Evolutionary conservation across 2,113 vertebrate species (phyloP), one percentile per base, ranked within the genome.

Genomic region (Bombycilla garrulus): DNA sequence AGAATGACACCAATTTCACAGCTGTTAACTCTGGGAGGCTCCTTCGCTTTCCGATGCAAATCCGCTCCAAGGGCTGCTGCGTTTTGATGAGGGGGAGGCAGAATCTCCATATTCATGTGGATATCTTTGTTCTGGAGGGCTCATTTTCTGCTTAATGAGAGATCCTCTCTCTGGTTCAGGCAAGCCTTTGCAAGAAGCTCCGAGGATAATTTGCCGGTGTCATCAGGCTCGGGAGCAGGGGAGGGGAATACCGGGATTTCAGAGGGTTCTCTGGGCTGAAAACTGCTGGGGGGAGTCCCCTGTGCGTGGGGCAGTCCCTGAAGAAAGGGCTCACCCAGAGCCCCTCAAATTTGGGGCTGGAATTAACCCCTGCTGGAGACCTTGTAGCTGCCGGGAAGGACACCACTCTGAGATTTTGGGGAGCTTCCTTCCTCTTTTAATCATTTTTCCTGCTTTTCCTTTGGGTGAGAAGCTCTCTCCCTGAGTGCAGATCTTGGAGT

Each of bases 1-100:
- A 78, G 92, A 97, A 96, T 88, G 94, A 94, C 97, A 96, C 94
- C 95, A 91, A 96, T 97, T 92, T 88, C 95, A 83, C 95, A 97
- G 97, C 97, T 97, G 95, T 94, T 90, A 91, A 70, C 89, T 96
- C 94, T 92, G 90, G 88, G 90, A 89, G 94, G 93, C 91, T 93
- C 94, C 88, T 92, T 70, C 51, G 72, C 86, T 94, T 96, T 86
- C 96, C 95, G 54, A 80, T 70, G 95, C 92, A 95, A 96, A 97
- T 95, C 88, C 91, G 53, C 94, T 45, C 81, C 76, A 84, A 81
- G 93, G 78, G 74, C 94, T 83, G 78, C 83, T 53, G 56, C 83
- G 61, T 94, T 82, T 58, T 36, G 65, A 36, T 78, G 89, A 93
- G 54, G 58, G 74, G 61, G 58, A 81, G 88, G 74, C 65, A 51